Evolutionary conservation across 2,888 invertebrate species (phyloP).

Genomic region (Meghimatium bilineatum): DNA sequence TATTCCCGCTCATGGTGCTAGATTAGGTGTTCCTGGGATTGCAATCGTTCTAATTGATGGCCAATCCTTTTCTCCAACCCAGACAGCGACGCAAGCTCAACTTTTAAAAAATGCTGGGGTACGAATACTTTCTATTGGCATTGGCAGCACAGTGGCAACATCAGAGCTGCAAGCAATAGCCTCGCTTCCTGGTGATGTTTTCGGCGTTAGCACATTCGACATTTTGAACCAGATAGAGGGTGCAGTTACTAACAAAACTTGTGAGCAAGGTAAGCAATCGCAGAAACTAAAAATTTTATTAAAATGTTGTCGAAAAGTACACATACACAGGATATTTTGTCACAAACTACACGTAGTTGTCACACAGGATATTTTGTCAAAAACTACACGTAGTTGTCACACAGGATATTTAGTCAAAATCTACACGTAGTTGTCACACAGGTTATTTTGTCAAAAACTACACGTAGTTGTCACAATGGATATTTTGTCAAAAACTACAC

Average conservation of each 20-base stretch:
- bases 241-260: neutral
- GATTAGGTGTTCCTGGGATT: slow-evolving; percentile 4
- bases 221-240: neutral
- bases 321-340: too few relatives aligned
- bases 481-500: too few relatives aligned
- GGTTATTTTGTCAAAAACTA: too few relatives aligned
- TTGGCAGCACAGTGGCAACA: neutral
- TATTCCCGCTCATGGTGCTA: neutral
- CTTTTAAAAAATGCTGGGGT: slow-evolving; percentile 12
- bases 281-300: neutral
- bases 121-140: neutral
- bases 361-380: too few relatives aligned
- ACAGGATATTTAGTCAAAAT: too few relatives aligned
- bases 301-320: too few relatives aligned
- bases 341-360: too few relatives aligned
- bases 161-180: neutral
- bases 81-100: neutral
- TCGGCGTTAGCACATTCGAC: neutral
- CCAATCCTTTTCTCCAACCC: neutral
- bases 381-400: too few relatives aligned
- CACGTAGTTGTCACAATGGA: too few relatives aligned
- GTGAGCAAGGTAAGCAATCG: neutral
- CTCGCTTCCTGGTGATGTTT: neutral
- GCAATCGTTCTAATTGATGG: slow-evolving; percentile 2
- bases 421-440: too few relatives aligned